Percentiles rank a stretch among this genome's conserved stretches.
phyloP scores from a whole-genome alignment of 2,888 invertebrate genomes.

The Strigamia transsilvanica region DNA sequence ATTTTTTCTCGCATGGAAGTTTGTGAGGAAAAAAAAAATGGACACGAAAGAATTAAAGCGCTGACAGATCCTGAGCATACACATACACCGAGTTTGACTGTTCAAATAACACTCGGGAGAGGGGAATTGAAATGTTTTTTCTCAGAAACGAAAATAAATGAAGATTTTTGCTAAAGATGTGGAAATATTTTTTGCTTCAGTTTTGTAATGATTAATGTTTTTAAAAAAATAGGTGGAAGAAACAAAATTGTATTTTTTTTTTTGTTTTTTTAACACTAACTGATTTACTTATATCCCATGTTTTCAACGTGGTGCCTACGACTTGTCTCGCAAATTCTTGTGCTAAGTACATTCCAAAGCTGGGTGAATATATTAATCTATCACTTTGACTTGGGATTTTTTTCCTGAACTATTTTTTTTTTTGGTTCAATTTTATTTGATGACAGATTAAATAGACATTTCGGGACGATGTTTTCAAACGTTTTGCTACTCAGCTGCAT shows the following conservation, averaged over 20 bases:
- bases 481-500: conserved; percentile 33
- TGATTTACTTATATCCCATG: conserved; percentile 46
- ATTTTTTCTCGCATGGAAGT: conserved; percentile 1
- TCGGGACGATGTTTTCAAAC: conserved; percentile 1
- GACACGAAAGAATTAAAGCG: conserved; percentile 38
- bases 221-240: neutral
- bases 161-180: neutral
- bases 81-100: conserved; percentile 40
- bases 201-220: no score
- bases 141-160: conserved; percentile 12
- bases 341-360: conserved; percentile 45
- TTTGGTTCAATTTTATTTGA: conserved; percentile 17
- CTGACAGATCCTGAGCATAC: conserved; percentile 44
- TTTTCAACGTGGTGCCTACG: conserved; percentile 26
- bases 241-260: neutral
- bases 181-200: neutral
- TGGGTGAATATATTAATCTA: conserved; percentile 48
- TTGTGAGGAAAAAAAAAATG: conserved; percentile 13
- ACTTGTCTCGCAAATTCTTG: conserved; percentile 41
- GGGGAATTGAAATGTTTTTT: conserved; percentile 40
- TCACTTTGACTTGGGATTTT: conserved; percentile 28
- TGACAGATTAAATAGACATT: conserved; percentile 49
- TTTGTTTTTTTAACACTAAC: neutral
- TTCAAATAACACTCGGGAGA: conserved; percentile 38
- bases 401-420: neutral